Percentiles rank a stretch among this genome's conserved stretches.
phyloP scores from a whole-genome alignment of 2,113 vertebrate genomes.

The Rhinoptilus africanus region DNA sequence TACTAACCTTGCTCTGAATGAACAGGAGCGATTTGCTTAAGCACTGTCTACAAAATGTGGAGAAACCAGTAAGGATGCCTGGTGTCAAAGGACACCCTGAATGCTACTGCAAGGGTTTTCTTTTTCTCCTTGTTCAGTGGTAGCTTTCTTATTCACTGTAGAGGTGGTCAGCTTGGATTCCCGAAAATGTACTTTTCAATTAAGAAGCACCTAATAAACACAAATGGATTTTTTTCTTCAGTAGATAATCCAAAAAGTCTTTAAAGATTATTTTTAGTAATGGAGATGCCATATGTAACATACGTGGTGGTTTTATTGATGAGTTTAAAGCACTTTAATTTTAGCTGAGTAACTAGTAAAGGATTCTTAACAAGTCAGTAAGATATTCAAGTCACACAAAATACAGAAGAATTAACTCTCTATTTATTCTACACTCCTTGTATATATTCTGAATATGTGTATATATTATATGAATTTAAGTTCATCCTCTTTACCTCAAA shows the following conservation, averaged over 20 bases:
- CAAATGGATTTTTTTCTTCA: neutral
- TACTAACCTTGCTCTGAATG: neutral
- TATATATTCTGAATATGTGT: neutral
- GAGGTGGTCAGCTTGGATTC: neutral
- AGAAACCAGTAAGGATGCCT: neutral
- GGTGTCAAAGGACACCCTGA: neutral
- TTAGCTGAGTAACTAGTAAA: neutral
- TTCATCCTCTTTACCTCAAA: neutral
- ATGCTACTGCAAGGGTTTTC: neutral
- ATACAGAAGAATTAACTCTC: neutral
- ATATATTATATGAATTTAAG: neutral
- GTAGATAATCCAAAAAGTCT: neutral
- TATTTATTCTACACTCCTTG: neutral
- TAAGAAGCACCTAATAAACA: neutral
- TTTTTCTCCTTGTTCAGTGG: neutral
- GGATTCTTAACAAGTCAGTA: neutral
- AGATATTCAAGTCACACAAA: neutral
- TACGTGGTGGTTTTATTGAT: neutral
- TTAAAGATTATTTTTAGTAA: neutral
- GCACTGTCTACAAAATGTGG: fast-evolving
- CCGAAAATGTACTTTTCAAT: neutral
- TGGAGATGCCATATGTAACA: neutral
- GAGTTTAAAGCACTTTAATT: neutral
- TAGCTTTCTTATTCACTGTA: neutral
- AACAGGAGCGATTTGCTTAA: neutral